phyloP scores from a whole-genome alignment of 2,113 vertebrate species.

The Sarotherodon lohbergeri region DNA sequence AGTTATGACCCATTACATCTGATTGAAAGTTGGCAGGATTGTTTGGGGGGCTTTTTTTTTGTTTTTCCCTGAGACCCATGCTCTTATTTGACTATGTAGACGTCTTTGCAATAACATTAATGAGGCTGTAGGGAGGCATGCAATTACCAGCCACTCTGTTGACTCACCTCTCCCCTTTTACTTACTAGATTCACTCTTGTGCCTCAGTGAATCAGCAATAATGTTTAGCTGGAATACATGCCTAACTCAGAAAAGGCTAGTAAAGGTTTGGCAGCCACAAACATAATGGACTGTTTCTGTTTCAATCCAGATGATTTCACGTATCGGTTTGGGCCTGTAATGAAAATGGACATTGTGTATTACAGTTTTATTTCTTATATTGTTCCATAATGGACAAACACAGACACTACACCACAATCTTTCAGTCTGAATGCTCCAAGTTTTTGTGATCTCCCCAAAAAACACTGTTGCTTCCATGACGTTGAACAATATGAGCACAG shows the following conservation, averaged over 20 bases:
- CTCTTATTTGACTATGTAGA: background rate
- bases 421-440: background rate
- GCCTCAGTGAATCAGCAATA: background rate
- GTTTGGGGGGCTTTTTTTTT: rapidly evolving
- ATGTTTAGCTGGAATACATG: background rate
- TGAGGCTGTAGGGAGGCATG: background rate
- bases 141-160: background rate
- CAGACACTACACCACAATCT: background rate
- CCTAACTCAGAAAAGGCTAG: background rate
- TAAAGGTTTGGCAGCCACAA: background rate
- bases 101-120: background rate
- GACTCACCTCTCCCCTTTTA: background rate
- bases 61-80: background rate
- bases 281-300: background rate
- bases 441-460: background rate
- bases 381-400: background rate
- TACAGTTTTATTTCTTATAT: background rate
- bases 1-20: conserved; percentile 41
- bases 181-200: background rate
- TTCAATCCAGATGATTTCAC: background rate
- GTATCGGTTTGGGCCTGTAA: background rate
- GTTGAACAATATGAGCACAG: background rate
- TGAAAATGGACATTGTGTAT: background rate
- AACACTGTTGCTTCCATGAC: background rate
- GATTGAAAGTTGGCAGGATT: conserved; percentile 15